Evolutionary conservation across 2,888 invertebrate species (phyloP).

Genomic region (Vannuccia rotundouncinata): DNA sequence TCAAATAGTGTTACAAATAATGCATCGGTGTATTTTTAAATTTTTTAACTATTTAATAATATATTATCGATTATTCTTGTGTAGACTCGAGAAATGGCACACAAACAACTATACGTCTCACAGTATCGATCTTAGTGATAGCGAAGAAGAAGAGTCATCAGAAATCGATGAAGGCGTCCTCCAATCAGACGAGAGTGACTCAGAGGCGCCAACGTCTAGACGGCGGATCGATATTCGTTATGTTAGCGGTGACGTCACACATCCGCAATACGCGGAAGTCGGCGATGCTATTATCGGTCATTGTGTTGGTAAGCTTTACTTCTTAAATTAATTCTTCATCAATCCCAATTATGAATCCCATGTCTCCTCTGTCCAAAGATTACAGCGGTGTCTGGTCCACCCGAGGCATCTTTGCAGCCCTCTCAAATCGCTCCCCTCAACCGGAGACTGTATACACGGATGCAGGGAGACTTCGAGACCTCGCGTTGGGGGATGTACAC

Average conservation of each 20-base stretch:
- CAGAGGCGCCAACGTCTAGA: background rate
- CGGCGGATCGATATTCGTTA: constrained; percentile 45
- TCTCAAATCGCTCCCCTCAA: constrained; percentile 45
- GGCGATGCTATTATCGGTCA: constrained; percentile 52
- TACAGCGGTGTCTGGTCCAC: constrained; percentile 56
- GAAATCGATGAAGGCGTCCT: constrained; percentile 37
- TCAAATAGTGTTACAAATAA: no score
- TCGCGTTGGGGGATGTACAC: constrained; percentile 55
- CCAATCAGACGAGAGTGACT: constrained; percentile 6
- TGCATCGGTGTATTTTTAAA: no score
- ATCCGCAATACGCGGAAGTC: constrained; percentile 46
- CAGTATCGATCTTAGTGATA: constrained; percentile 37
- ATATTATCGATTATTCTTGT: no score
- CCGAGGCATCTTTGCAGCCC: constrained; percentile 56
- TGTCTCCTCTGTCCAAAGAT: constrained; percentile 44
- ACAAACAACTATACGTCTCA: constrained; percentile 44
- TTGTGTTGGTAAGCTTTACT: constrained; percentile 53
- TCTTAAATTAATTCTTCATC: no score
- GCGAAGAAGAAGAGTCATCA: constrained; percentile 42
- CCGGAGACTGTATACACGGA: constrained; percentile 51
- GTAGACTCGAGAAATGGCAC: constrained; percentile 44
- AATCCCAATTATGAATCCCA: no score
- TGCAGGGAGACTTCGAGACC: constrained; percentile 54
- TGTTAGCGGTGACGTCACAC: constrained; percentile 56
- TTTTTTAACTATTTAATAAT: no score